Evolutionary conservation across 2,888 invertebrate species (phyloP).

Genomic region (Sisyra nigra): DNA sequence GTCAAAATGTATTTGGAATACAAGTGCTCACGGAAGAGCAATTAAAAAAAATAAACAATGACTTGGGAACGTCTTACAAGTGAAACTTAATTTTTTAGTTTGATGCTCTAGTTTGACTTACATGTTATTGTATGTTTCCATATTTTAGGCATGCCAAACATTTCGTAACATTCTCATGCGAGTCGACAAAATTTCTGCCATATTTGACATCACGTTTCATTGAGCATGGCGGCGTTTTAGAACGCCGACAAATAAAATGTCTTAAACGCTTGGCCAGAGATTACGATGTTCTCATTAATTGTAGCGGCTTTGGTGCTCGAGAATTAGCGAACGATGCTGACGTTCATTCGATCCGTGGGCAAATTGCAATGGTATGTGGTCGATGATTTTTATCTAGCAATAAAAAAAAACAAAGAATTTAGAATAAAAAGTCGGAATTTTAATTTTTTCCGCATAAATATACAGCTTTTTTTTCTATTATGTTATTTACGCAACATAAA

Average conservation of each 20-base stretch:
- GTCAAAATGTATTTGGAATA: slow-evolving; percentile 28
- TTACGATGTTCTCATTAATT: slow-evolving; percentile 58
- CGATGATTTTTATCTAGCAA: neutral
- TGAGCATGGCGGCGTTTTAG: slow-evolving; percentile 38
- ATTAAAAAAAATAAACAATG: slow-evolving; percentile 22
- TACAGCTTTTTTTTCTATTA: neutral
- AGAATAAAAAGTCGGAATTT: neutral
- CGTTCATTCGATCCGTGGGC: slow-evolving; percentile 56
- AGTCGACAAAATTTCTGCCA: slow-evolving; percentile 46
- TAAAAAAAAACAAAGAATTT: neutral
- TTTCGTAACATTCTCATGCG: slow-evolving; percentile 50
- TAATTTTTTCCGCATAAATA: neutral
- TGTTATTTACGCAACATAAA: slow-evolving; percentile 5
- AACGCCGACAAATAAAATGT: slow-evolving; percentile 30
- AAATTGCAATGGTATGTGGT: slow-evolving; percentile 42
- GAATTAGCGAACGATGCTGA: slow-evolving; percentile 41
- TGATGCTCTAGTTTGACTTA: too few species aligned
- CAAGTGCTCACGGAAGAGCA: slow-evolving; percentile 19
- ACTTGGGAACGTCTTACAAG: slow-evolving; percentile 26
- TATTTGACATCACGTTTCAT: slow-evolving; percentile 45
- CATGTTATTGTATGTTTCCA: neutral
- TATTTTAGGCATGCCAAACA: slow-evolving; percentile 38
- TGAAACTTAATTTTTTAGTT: slow-evolving; percentile 17
- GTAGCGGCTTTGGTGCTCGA: slow-evolving; percentile 53
- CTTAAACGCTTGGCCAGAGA: slow-evolving; percentile 30